Base-by-base conservation (phyloP, 2,888 invertebrate genomes). In the Drosophila mercatorum region DNA sequence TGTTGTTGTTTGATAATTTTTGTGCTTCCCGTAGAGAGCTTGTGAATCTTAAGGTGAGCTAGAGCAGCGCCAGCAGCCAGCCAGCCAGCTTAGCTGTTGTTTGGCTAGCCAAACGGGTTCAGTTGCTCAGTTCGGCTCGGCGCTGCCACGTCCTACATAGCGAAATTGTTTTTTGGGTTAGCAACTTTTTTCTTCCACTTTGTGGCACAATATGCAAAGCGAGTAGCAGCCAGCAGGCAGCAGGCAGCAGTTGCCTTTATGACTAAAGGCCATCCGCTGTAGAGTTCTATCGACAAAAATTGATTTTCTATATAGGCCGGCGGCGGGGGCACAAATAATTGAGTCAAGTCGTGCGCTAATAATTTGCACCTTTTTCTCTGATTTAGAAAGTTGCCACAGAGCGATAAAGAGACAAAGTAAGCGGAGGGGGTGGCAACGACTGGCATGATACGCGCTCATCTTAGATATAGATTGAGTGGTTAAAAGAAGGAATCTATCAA, bases 101-200 rank as follows among this genome's bases (percentile, higher is more conserved):
- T 51, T 51, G 70, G 72, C 71, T 80, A 79, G 74, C 69, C 77
- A 84, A 89, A 88, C 89, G 80, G 81, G 89, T 90, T 88, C 90
- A 82, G 75, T 68, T 57, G 66, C 11, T 51, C 11, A 51, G 49
- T 51, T 51, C 49, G 46, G 46, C 12, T 28, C 46, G 46, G 34
- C 28, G 28, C 49, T 51, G 49, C 49, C 31, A 51, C 49, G 49
- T 51, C 49, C 49, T 51, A 51, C 49, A 51, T 51, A 51, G 49
- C 49, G 17, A 51, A 51, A 51, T 59, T 47, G 28, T 52, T 76
- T 89, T 90, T 90, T 81, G 80, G 90, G 90, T 90, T 89, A 86
- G 58, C 68, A 69, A 57, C 63, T 67, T 44, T 47, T 26, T 56
- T 62, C 5, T 3, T n/a, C 47, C 3, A 3, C 14, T 22, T 46